Evolutionary conservation across 2,797 vertebrate genomes (phyloP), one percentile per base, ranked within the genome.

Genomic region (Huso huso): DNA sequence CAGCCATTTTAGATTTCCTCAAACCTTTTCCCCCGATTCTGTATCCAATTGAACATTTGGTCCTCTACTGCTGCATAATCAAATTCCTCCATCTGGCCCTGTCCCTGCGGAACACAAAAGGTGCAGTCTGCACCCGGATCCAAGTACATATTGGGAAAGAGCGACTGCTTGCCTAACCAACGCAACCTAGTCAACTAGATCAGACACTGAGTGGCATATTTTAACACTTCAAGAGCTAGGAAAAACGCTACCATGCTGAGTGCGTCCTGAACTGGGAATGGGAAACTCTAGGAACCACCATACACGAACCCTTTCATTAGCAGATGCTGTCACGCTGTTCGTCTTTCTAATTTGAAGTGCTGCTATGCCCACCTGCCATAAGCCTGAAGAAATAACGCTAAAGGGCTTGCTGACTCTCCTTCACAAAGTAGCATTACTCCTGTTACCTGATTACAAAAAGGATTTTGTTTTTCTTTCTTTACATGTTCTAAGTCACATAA

Each of bases 41-140:
- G 93, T 93, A 96, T 97, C 95, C 95, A 97, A 96, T 93, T 94
- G 94, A 97, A 98, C 95, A 97, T 96, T 99, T 98, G 95, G 95
- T 95, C 93, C 93, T 96, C 93, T 92, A 94, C 94, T 97, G 95
- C 95, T 94, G 93, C 93, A 96, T 98, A 98, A 98, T 98, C 95
- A 97, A 97, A 97, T 96, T 96, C 95, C 93, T 98, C 96, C 95
- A 98, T 98, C 95, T 98, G 96, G 93, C 94, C 91, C 89, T 90
- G 88, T 95, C 94, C 94, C 95, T 81, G 87, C 88, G 93, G 93
- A 96, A 93, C 91, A 90, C 90, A 94, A 94, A 95, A 98, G 94
- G 93, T 96, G 93, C 93, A 94, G 93, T 88, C 86, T 88, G 93
- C 93, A 93, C 93, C 90, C 75, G 86, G 94, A 93, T 95, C 94